A percentile compares a stretch with the other conserved stretches of the same genome.
Evolutionary conservation across 1,140 invertebrate species (phyloP).

Genomic region (Holotrichia oblita): DNA sequence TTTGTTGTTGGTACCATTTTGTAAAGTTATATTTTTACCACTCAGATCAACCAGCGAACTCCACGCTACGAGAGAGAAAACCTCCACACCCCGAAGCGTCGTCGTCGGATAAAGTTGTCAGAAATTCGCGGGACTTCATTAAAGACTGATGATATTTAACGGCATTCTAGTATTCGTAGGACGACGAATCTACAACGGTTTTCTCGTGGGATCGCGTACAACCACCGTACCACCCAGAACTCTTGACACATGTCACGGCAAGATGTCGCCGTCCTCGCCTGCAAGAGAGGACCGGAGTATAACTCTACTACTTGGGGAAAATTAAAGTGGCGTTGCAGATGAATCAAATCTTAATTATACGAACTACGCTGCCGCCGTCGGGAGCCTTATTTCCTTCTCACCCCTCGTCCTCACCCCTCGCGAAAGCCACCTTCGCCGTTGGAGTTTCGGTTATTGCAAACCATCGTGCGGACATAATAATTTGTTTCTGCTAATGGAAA

Average conservation of each 20-base stretch:
- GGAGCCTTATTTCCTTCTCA: too few relatives aligned
- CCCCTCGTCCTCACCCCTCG: too few relatives aligned
- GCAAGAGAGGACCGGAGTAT: neutral
- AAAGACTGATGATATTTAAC: conserved; percentile 44
- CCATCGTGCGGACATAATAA: neutral
- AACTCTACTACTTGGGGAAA: conserved; percentile 42
- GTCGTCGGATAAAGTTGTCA: neutral
- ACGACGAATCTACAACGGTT: too few relatives aligned
- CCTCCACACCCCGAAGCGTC: too few relatives aligned
- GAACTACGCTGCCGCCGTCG: conserved; percentile 26
- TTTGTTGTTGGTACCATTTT: too few relatives aligned
- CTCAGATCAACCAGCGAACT: too few relatives aligned
- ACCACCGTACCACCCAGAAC: neutral
- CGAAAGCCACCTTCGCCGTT: neutral
- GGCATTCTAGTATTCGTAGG: conserved; percentile 43
- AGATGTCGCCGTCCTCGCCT: conserved; percentile 32
- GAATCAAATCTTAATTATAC: conserved; percentile 47
- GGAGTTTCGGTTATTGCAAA: neutral
- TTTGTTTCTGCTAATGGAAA: conserved; percentile 7
- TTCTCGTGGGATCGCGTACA: too few relatives aligned
- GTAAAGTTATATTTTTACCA: too few relatives aligned
- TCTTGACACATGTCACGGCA: conserved; percentile 45
- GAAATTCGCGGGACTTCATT: conserved; percentile 40
- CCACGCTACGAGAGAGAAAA: too few relatives aligned
- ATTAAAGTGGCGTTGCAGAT: conserved; percentile 43